Evolutionary conservation across 2,797 vertebrate genomes (phyloP).

Genomic region (Otolemur crassicaudatus): DNA sequence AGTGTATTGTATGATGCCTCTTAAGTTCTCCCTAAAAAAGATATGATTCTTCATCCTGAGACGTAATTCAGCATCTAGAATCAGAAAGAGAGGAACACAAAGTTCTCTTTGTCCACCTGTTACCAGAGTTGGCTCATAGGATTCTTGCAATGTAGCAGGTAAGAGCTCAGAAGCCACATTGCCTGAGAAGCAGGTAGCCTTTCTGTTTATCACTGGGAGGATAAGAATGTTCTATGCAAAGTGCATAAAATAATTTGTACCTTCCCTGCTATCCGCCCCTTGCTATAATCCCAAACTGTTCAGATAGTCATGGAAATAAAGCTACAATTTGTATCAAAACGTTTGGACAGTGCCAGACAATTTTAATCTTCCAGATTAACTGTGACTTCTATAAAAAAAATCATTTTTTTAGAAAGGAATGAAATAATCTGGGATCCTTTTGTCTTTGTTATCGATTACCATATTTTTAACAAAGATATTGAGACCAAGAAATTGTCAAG

Average conservation of each 20-base stretch:
- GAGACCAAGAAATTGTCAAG: neutral
- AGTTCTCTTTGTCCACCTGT: neutral
- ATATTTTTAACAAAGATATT: neutral
- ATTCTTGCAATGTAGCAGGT: neutral
- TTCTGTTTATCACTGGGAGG: neutral
- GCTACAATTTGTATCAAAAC: neutral
- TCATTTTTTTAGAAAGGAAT: neutral
- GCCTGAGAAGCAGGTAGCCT: neutral
- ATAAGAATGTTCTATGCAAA: neutral
- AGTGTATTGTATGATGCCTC: neutral
- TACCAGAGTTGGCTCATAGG: neutral
- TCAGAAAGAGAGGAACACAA: neutral
- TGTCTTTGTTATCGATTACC: neutral
- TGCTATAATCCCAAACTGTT: neutral
- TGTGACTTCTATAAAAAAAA: neutral
- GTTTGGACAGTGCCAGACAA: neutral
- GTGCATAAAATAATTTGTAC: neutral
- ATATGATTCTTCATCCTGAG: neutral
- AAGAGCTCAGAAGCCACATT: neutral
- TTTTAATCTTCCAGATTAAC: neutral
- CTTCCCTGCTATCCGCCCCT: neutral
- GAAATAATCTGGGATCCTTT: neutral
- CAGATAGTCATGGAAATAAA: neutral
- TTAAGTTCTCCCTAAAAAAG: neutral
- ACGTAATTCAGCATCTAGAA: neutral